Conservation (phyloP, 2,113 vertebrate species). For the Ailuropoda melanoleuca region DNA sequence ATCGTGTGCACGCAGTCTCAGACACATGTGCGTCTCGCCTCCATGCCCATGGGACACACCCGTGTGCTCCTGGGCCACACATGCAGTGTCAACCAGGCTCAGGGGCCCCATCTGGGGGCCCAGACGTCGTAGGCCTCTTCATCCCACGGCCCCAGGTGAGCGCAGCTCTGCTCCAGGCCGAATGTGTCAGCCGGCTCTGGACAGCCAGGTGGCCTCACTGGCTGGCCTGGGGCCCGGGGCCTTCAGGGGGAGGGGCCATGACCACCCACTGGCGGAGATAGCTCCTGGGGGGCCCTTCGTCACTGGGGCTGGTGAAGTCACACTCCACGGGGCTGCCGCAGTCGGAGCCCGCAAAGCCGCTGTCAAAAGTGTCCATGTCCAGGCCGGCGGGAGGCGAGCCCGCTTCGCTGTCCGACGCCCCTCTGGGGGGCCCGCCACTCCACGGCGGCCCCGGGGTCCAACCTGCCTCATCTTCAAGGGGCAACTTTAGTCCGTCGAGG, state of each 20-base stretch:
- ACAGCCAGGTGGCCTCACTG: neutral
- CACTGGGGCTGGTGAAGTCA: conserved; percentile 80
- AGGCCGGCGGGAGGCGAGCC: conserved; percentile 87
- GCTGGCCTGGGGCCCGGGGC: conserved; percentile 30
- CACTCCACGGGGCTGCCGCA: conserved; percentile 90
- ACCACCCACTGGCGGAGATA: conserved; percentile 96
- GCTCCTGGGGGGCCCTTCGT: conserved; percentile 86
- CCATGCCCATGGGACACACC: rapidly evolving
- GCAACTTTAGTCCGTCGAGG: conserved; percentile 73
- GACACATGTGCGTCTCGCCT: rapidly evolving
- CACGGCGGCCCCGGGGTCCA: conserved; percentile 78
- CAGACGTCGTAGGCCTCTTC: neutral
- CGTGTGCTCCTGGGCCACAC: neutral
- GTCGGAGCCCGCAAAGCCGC: conserved; percentile 92
- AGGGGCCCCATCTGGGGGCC: neutral
- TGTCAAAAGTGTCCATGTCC: conserved; percentile 96
- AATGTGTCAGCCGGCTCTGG: neutral
- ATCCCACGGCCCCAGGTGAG: neutral
- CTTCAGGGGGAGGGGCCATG: conserved; percentile 57
- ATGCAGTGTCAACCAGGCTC: neutral
- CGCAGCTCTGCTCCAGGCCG: rapidly evolving
- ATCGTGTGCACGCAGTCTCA: rapidly evolving
- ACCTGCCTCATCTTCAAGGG: conserved; percentile 23
- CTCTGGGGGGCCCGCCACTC: conserved; percentile 64
- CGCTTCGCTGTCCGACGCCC: conserved; percentile 73